Conservation (phyloP, 2,113 vertebrate genomes). For the Dendrocopos noguchii region DNA sequence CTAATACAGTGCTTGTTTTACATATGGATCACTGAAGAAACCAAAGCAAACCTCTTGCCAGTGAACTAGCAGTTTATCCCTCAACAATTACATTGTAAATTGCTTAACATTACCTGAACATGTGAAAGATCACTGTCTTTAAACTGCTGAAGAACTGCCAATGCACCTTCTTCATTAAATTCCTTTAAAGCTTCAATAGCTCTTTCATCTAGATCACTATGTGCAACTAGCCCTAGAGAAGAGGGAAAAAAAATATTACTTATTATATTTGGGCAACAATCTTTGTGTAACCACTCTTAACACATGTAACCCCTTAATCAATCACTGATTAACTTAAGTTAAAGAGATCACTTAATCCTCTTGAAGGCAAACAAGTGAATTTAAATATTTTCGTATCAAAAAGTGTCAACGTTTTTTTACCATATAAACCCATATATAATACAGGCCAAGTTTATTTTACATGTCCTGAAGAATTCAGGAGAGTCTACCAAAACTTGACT, state of each 20-base stretch:
- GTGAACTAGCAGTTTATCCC: neutral
- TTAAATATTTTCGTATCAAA: neutral
- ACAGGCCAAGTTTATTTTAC: neutral
- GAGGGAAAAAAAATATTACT: slow-evolving; percentile 7
- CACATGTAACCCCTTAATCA: neutral
- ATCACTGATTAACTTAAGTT: neutral
- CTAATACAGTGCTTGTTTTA: neutral
- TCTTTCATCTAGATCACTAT: slow-evolving; percentile 97
- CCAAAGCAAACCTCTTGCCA: neutral
- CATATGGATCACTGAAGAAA: neutral
- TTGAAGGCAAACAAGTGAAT: neutral
- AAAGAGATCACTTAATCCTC: neutral
- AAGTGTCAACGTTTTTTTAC: neutral
- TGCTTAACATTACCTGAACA: slow-evolving; percentile 86
- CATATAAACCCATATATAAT: neutral
- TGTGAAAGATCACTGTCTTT: slow-evolving; percentile 99
- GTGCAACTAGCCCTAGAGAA: slow-evolving; percentile 90
- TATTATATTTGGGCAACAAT: slow-evolving; percentile 10
- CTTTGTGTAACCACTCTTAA: neutral
- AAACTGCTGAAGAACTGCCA: slow-evolving; percentile 97
- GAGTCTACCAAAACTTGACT: neutral
- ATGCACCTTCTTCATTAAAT: slow-evolving; percentile 97
- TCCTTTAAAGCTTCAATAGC: slow-evolving; percentile 98
- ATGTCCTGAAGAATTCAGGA: neutral
- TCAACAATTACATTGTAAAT: neutral